A percentile compares a stretch with the other conserved stretches of the same genome.
These are phyloP conservation scores for Drosophila incognita DNA, from an alignment of 2,888 invertebrate genomes.

Conservation along the genomic window DNA sequence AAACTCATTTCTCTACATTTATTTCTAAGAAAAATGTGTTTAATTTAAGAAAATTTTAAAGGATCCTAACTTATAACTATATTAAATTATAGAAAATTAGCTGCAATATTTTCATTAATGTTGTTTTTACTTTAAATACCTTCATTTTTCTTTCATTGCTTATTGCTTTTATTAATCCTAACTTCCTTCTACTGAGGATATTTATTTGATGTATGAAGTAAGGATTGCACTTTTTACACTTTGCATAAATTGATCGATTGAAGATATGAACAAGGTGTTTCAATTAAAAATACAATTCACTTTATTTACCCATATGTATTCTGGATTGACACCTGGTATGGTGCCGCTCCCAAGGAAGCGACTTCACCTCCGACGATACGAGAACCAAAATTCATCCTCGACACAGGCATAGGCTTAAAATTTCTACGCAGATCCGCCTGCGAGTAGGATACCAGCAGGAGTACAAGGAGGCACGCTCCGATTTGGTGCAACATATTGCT, in stretches of 20 bases:
- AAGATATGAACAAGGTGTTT: background rate
- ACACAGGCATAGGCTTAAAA: constrained; percentile 8
- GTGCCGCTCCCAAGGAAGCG: constrained; percentile 68
- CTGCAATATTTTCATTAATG: background rate
- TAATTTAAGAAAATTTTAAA: background rate
- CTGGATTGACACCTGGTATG: constrained; percentile 83
- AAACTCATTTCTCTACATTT: background rate
- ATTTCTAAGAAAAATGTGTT: background rate
- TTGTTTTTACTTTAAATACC: background rate
- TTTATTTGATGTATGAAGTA: background rate
- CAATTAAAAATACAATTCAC: background rate
- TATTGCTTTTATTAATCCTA: background rate
- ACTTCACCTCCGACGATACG: constrained; percentile 76
- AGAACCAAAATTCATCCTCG: constrained; percentile 32
- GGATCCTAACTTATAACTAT: no score
- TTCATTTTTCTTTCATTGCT: background rate
- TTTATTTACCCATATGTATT: constrained; percentile 56
- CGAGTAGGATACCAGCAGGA: constrained; percentile 39
- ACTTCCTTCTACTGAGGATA: background rate
- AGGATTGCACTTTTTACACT: background rate
- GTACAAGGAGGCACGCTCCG: constrained; percentile 19
- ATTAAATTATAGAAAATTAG: no score
- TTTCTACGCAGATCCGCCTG: constrained; percentile 40
- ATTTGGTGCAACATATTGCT: constrained; percentile 57
- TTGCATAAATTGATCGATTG: background rate